These are phyloP conservation scores for Dioctria rufipes DNA, from an alignment of 2,888 invertebrate species.

Conservation along the genomic window DNA sequence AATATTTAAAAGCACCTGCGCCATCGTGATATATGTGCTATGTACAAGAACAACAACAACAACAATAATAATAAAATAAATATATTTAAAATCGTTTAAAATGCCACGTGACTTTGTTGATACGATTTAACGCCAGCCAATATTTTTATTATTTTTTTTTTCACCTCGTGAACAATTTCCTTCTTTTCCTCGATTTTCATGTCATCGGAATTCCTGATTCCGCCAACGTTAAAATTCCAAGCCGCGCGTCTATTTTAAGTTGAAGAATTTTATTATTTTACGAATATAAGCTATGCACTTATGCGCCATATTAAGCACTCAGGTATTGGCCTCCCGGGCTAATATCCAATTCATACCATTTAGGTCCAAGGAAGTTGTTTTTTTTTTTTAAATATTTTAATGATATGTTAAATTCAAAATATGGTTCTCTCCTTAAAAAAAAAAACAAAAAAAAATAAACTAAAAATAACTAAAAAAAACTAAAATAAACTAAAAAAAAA, in stretches of 20 bases:
- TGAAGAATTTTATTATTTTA: too few relatives aligned
- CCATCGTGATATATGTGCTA: background rate
- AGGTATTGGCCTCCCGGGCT: too few relatives aligned
- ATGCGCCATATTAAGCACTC: too few relatives aligned
- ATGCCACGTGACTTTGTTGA: slow-evolving; percentile 32
- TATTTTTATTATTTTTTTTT: too few relatives aligned
- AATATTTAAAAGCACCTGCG: background rate
- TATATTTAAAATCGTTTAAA: background rate
- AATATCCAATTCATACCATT: too few relatives aligned
- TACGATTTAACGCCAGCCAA: slow-evolving; percentile 3
- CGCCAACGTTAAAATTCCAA: slow-evolving; percentile 23
- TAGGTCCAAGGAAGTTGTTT: background rate
- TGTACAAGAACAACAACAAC: too few relatives aligned
- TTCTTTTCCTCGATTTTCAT: background rate
- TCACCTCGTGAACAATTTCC: background rate
- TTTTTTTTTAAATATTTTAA: background rate
- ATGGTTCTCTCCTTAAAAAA: background rate
- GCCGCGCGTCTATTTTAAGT: background rate
- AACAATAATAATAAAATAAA: background rate
- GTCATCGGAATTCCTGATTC: slow-evolving; percentile 22
- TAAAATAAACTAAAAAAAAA: too few relatives aligned
- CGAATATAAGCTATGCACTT: too few relatives aligned
- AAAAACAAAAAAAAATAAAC: background rate
- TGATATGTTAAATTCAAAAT: background rate
- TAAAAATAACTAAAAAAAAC: background rate